Evolutionary conservation across 2,888 invertebrate species (phyloP).

Genomic region (Alsophila aescularia): DNA sequence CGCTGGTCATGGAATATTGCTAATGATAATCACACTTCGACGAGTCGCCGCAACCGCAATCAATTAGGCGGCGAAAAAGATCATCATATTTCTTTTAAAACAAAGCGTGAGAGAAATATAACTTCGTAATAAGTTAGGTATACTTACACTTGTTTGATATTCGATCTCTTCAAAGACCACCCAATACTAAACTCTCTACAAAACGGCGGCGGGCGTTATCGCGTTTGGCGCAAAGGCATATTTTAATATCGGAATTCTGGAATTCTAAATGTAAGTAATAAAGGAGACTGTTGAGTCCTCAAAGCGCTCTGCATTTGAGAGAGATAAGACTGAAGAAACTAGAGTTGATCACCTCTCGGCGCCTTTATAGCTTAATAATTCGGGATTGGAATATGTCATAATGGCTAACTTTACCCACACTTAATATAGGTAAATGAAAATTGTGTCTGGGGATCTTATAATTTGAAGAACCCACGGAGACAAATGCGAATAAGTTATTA

Average conservation of each 20-base stretch:
- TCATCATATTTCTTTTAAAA: slow-evolving; percentile 6
- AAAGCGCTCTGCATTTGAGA: slow-evolving; percentile 6
- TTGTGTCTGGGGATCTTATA: neutral
- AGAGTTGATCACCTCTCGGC: slow-evolving; percentile 10
- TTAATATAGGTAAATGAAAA: slow-evolving; percentile 3
- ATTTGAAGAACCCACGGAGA: too few species aligned
- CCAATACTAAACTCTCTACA: slow-evolving; percentile 9
- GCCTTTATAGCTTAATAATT: slow-evolving; percentile 11
- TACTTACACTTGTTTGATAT: neutral
- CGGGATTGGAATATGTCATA: slow-evolving; percentile 11
- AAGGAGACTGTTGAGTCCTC: slow-evolving; percentile 14
- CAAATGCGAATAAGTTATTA: too few species aligned
- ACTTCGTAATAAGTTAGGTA: too few species aligned
- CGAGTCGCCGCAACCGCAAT: slow-evolving; percentile 26
- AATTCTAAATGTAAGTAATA: slow-evolving; percentile 9
- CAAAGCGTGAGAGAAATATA: neutral
- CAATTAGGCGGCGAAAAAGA: slow-evolving; percentile 25
- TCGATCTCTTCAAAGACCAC: slow-evolving; percentile 13
- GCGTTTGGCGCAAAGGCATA: slow-evolving; percentile 6
- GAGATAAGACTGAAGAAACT: slow-evolving; percentile 16
- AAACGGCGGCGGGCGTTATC: slow-evolving; percentile 9
- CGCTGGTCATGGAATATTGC: slow-evolving; percentile 13
- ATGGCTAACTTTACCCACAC: slow-evolving; percentile 22
- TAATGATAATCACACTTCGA: slow-evolving; percentile 28
- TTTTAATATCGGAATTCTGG: slow-evolving; percentile 16